Evolutionary conservation across 2,113 vertebrate genomes (phyloP), one percentile per base, ranked within the genome.

Genomic region (Tragelaphus strepsiceros): DNA sequence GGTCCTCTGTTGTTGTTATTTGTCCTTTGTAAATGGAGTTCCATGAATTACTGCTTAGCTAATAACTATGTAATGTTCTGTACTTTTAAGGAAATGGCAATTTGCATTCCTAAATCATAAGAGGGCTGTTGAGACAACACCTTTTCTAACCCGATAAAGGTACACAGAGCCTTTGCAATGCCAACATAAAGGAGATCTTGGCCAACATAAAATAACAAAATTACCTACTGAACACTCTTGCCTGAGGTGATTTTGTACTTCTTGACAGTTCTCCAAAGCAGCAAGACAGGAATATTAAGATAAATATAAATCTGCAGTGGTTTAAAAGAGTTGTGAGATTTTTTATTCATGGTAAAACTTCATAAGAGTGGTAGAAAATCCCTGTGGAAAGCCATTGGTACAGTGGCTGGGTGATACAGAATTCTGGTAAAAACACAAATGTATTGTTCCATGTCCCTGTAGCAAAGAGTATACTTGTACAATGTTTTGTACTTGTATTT

Each of bases 401-500:
- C 30, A 81, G 43, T 62, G 90, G 64, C 61, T 88, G 78, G 46
- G 49, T 84, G 64, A 32, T 95, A 92, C 28, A 81, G 35, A 94
- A 64, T 81, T 90, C 49, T 95, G 88, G 35, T 89, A 21, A 94
- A 97, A 98, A 98, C 61, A 95, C 97, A 98, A 95, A 94, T 93
- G 97, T 98, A 98, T 96, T 98, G 97, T 98, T 98, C 3, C 6
- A 93, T 97, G 90, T 98, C 97, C 90, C 67, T 97, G 98, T 98
- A 98, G 98, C 98, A 98, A 98, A 98, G 97, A 96, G 93, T 98
- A 98, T 97, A 98, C 98, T 97, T 98, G 98, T 98, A 98, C 98
- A 98, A 62, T 98, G 98, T 97, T 99, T 99, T 98, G 98, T 99
- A 99, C 98, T 99, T 98, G 99, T 98, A 98, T 98, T 99, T 99